Conservation (phyloP, 1,140 invertebrate species). For the Euborellia annulipes region DNA sequence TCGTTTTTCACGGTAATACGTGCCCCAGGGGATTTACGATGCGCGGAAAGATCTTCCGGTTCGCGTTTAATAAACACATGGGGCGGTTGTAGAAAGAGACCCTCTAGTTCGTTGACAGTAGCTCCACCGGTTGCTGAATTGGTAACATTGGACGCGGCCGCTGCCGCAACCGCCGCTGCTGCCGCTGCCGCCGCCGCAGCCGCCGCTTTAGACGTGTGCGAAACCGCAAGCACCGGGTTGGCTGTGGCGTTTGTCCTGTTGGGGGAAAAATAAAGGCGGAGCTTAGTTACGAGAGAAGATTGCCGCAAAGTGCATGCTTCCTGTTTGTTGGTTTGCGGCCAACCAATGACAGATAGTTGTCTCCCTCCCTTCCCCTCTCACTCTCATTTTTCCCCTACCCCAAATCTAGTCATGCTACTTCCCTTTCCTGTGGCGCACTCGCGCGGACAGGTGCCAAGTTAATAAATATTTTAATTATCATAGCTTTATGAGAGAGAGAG, state of each 20-base stretch:
- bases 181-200: constrained; percentile 33
- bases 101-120: constrained; percentile 39
- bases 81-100: constrained; percentile 36
- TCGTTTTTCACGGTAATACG: constrained; percentile 19
- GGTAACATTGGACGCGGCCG: background rate
- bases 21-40: constrained; percentile 22
- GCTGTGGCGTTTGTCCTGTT: constrained; percentile 26
- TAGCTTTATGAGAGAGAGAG: no score
- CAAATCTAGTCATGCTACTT: no score
- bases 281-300: background rate
- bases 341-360: constrained; percentile 7
- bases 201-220: constrained; percentile 33
- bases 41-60: constrained; percentile 43
- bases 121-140: constrained; percentile 25
- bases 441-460: no score
- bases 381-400: background rate
- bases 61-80: constrained; percentile 37
- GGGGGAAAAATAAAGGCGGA: constrained; percentile 19
- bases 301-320: background rate
- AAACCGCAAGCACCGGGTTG: constrained; percentile 21
- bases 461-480: no score
- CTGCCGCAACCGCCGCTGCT: constrained; percentile 23
- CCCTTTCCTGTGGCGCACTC: no score
- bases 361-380: background rate
- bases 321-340: background rate